phyloP scores from a whole-genome alignment of 2,888 invertebrate species.

The Melanophora roralis region DNA sequence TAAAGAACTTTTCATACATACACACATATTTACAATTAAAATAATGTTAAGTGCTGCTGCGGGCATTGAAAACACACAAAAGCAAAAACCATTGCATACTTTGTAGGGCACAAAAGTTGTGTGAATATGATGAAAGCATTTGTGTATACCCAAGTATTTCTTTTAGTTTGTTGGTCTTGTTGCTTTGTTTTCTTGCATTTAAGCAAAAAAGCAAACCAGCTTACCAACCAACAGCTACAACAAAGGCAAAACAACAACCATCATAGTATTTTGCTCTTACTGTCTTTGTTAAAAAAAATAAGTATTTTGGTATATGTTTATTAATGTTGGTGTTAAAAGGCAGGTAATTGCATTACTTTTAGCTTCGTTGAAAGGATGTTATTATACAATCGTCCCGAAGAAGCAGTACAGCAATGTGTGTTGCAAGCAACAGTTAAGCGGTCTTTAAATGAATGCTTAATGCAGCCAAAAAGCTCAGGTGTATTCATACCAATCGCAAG shows the following conservation, averaged over 20 bases:
- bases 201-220: constrained; percentile 32
- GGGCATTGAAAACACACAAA: constrained; percentile 50
- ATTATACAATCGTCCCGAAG: neutral
- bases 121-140: constrained; percentile 5
- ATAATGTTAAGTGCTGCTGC: constrained; percentile 60
- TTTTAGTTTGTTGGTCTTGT: constrained; percentile 42
- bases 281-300: constrained; percentile 1
- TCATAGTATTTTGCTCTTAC: constrained; percentile 22
- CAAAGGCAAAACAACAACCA: constrained; percentile 18
- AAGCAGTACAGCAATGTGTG: constrained; percentile 13
- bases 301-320: neutral
- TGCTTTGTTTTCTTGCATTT: constrained; percentile 33
- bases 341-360: constrained; percentile 34
- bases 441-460: constrained; percentile 14
- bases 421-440: constrained; percentile 28
- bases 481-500: constrained; percentile 16
- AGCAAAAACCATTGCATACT: constrained; percentile 56
- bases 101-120: constrained; percentile 47
- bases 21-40: constrained; percentile 49
- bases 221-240: constrained; percentile 35
- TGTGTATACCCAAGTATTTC: constrained; percentile 32
- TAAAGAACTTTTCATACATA: neutral
- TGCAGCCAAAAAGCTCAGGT: constrained; percentile 35
- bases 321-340: neutral
- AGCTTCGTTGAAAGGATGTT: constrained; percentile 19